Conservation (phyloP, 2,113 vertebrate species). For the Damaliscus lunatus region DNA sequence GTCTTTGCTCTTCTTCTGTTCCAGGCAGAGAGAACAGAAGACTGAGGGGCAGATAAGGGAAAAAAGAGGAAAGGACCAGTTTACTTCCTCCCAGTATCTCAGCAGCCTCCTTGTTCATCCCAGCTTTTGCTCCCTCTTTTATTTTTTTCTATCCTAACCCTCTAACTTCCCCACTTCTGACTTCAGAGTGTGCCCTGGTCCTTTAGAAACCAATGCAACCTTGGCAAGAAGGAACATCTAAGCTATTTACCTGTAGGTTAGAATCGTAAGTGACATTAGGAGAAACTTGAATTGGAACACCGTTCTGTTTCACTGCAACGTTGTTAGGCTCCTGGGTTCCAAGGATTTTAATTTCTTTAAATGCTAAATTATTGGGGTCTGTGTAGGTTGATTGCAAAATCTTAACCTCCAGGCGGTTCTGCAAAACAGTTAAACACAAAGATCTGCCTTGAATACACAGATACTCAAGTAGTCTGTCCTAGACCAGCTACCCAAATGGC, state of each 20-base stretch:
- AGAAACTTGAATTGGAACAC: not conserved
- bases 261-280: slow-evolving; percentile 54
- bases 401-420: slow-evolving; percentile 84
- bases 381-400: slow-evolving; percentile 74
- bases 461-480: not conserved
- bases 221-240: not conserved
- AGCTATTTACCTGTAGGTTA: slow-evolving; percentile 44
- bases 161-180: not conserved
- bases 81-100: too few species aligned
- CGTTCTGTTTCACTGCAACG: slow-evolving; percentile 67
- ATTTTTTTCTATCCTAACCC: not conserved
- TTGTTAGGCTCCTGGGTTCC: slow-evolving; percentile 42
- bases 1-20: not conserved
- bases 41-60: not conserved
- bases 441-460: not conserved
- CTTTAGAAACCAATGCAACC: not conserved
- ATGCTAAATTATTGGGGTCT: slow-evolving; percentile 87
- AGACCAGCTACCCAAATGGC: not conserved
- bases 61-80: not conserved
- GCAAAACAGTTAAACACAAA: slow-evolving; percentile 51
- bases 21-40: not conserved
- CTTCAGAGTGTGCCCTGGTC: not conserved
- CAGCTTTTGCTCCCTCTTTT: not conserved
- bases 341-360: slow-evolving; percentile 89
- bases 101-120: not conserved